These are phyloP conservation scores for Dendrocincla fuliginosa DNA, from an alignment of 2,797 vertebrate genomes.

Conservation along the genomic window DNA sequence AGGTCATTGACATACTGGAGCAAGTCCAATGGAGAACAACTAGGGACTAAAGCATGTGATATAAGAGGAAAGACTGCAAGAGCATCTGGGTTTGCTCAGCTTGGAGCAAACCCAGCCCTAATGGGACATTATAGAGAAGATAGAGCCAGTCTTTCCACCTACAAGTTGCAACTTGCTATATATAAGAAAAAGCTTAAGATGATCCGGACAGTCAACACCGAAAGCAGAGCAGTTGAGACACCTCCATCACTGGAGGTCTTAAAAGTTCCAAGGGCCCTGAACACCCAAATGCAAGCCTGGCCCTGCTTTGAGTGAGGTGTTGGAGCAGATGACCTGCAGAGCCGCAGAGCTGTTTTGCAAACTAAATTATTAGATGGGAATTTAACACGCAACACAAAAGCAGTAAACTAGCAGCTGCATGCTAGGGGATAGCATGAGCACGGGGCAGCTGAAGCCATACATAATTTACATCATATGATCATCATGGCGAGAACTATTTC, in stretches of 20 bases:
- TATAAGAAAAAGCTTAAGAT: background rate
- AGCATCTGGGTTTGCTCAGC: background rate
- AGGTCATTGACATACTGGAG: background rate
- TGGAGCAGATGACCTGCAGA: background rate
- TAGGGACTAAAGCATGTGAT: background rate
- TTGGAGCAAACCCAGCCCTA: background rate
- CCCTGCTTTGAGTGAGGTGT: background rate
- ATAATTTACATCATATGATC: background rate
- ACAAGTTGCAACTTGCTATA: background rate
- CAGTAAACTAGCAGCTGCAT: background rate
- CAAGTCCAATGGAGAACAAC: background rate
- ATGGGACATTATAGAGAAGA: background rate
- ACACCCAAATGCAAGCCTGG: background rate
- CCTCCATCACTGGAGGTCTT: background rate
- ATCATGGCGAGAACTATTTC: background rate
- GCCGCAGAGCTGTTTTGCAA: background rate
- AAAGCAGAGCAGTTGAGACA: background rate
- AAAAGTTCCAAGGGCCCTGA: background rate
- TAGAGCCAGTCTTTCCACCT: background rate
- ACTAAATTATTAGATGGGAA: background rate
- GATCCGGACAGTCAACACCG: background rate
- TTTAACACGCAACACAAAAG: background rate
- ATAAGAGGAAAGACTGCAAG: background rate
- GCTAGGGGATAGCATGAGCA: background rate
- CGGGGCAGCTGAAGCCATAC: background rate